Evolutionary conservation across 2,797 vertebrate species (phyloP).

Genomic region (Rhincodon typus): DNA sequence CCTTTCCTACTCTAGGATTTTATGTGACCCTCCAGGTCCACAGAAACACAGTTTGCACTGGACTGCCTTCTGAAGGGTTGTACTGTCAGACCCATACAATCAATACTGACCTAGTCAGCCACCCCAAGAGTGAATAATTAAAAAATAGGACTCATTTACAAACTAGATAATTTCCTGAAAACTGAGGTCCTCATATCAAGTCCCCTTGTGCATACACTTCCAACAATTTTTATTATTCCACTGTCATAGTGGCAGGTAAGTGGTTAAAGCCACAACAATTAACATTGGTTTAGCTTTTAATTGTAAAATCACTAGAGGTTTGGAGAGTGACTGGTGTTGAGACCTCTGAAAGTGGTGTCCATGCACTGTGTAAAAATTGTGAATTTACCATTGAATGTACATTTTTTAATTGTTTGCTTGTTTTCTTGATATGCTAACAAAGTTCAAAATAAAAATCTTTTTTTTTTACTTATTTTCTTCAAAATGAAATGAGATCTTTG

Average conservation of each 20-base stretch:
- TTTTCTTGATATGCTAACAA: conserved; percentile 26
- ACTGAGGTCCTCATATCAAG: not conserved
- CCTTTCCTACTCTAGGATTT: not conserved
- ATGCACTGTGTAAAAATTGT: conserved; percentile 22
- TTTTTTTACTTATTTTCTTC: conserved; percentile 11
- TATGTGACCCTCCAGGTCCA: not conserved
- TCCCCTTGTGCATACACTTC: not conserved
- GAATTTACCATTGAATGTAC: conserved; percentile 14
- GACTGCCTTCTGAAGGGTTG: not conserved
- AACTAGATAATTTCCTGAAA: not conserved
- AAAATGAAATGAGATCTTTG: not conserved
- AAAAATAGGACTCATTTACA: not conserved
- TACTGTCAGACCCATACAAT: not conserved
- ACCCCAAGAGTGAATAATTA: not conserved
- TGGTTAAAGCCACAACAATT: not conserved
- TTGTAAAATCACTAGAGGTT: not conserved
- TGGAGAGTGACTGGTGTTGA: not conserved
- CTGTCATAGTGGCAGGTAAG: not conserved
- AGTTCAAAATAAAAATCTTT: not conserved
- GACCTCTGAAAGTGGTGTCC: not conserved
- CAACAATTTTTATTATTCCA: not conserved
- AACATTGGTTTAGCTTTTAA: not conserved
- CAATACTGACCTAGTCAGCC: not conserved
- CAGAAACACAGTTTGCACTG: not conserved
- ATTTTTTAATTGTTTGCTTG: conserved; percentile 22